phyloP scores from a whole-genome alignment of 35 echinoderm and acorn worm genomes.

The Stichopus chloronotus region DNA sequence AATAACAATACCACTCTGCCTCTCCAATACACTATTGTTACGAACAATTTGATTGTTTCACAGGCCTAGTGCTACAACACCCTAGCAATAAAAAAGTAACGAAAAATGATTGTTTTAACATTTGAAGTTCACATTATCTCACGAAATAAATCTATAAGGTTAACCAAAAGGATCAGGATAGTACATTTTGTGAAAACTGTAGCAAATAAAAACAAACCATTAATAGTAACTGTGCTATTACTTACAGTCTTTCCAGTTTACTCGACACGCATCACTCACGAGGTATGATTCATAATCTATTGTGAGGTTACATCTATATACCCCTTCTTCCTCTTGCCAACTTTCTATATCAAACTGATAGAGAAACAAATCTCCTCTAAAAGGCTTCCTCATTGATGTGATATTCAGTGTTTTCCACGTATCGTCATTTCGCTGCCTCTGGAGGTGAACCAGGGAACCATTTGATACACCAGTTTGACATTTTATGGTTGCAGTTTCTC shows the following conservation, averaged over 20 bases:
- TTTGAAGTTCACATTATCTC: too few species aligned
- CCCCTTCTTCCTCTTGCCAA: neutral
- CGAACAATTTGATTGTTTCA: too few species aligned
- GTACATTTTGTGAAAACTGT: too few species aligned
- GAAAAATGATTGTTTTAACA: too few species aligned
- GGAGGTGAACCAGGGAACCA: neutral
- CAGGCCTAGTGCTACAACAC: too few species aligned
- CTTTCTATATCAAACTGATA: neutral
- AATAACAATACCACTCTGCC: too few species aligned
- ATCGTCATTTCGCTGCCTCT: neutral
- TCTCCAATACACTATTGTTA: too few species aligned
- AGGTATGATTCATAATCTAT: neutral
- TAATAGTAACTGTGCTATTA: neutral
- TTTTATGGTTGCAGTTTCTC: neutral
- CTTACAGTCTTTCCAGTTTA: neutral
- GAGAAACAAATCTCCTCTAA: neutral
- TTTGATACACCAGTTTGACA: neutral
- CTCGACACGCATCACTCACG: neutral
- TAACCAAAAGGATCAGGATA: too few species aligned
- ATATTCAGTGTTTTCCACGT: neutral
- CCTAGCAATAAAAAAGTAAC: too few species aligned
- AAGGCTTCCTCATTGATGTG: neutral
- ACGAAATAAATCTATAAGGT: too few species aligned
- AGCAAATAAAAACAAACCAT: too few species aligned
- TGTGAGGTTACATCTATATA: neutral